phyloP scores from a whole-genome alignment of 2,113 vertebrate species.

The Corvus hawaiiensis region DNA sequence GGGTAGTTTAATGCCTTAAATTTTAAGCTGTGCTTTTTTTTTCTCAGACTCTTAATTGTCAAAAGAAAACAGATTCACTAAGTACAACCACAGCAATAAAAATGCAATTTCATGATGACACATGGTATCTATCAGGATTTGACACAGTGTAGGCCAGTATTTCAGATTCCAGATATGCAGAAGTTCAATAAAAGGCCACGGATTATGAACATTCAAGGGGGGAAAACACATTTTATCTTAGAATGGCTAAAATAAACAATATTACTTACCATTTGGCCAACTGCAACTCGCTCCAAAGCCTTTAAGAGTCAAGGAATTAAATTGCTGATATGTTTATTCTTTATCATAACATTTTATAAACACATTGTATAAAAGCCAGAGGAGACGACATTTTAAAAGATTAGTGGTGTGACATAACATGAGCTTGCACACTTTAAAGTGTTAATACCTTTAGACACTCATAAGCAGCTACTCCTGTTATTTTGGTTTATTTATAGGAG shows the following conservation, averaged over 20 bases:
- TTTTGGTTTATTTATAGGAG: constrained; percentile 43
- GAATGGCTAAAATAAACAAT: constrained; percentile 64
- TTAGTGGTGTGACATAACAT: constrained; percentile 55
- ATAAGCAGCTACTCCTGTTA: constrained; percentile 40
- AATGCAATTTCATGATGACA: constrained; percentile 22
- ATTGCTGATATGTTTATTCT: constrained; percentile 64
- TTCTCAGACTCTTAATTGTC: background rate
- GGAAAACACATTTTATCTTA: constrained; percentile 46
- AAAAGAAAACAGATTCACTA: constrained; percentile 25
- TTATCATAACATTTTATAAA: constrained; percentile 68
- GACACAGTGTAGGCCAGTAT: background rate
- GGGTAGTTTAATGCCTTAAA: background rate
- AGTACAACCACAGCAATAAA: constrained; percentile 24
- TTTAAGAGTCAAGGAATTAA: constrained; percentile 66
- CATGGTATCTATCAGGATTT: constrained; percentile 25
- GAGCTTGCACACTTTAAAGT: constrained; percentile 50
- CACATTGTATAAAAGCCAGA: constrained; percentile 46
- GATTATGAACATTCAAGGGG: constrained; percentile 47
- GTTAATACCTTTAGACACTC: constrained; percentile 57
- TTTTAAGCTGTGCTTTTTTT: background rate
- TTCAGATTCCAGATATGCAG: constrained; percentile 40
- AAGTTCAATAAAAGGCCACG: constrained; percentile 67
- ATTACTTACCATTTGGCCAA: constrained; percentile 80
- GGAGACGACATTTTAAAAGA: constrained; percentile 61
- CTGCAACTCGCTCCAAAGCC: constrained; percentile 80